Conservation (phyloP, 2,888 invertebrate species). For the Cybosia mesomella region DNA sequence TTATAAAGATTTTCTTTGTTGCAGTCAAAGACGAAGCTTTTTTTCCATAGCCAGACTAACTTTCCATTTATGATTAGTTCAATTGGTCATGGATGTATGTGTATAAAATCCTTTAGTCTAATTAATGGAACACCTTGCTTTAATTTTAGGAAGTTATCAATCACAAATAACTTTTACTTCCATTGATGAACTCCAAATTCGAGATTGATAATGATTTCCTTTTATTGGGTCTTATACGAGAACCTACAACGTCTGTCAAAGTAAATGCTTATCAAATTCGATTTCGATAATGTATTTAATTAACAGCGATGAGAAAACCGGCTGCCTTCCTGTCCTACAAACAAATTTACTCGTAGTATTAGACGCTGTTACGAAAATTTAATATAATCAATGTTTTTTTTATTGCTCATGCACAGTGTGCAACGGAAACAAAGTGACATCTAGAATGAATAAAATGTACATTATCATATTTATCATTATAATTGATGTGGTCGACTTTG, state of each 20-base stretch:
- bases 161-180: conserved; percentile 34
- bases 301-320: conserved; percentile 65
- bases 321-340: conserved; percentile 66
- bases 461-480: conserved; percentile 1
- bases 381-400: conserved; percentile 31
- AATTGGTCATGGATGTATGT: not conserved
- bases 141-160: conserved; percentile 41
- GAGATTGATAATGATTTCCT: conserved; percentile 45
- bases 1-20: not conserved
- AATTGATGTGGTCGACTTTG: conserved; percentile 12
- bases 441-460: conserved; percentile 16
- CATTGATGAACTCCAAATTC: conserved; percentile 29
- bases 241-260: conserved; percentile 42
- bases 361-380: conserved; percentile 63
- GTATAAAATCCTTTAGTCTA: conserved; percentile 3
- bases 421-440: conserved; percentile 50
- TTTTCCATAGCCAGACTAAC: not conserved
- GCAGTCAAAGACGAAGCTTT: not conserved
- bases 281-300: conserved; percentile 67
- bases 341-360: conserved; percentile 61
- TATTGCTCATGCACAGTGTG: conserved; percentile 23
- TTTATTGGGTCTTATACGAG: conserved; percentile 31
- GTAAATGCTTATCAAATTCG: conserved; percentile 50
- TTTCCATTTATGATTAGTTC: not conserved
- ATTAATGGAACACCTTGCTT: conserved; percentile 6